Conservation (phyloP, 2,888 invertebrate species). For the Bombylius major region DNA sequence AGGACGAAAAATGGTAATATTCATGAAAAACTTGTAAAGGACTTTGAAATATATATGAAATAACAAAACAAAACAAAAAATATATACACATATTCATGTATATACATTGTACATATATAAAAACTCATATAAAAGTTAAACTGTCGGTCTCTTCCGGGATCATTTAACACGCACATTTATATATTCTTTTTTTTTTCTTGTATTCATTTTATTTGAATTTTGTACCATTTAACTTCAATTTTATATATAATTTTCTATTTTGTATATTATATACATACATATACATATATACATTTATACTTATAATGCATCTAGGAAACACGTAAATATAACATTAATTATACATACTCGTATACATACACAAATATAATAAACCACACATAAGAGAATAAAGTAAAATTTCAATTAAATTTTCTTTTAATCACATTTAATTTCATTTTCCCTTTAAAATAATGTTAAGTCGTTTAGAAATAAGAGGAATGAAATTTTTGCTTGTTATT, state of each 20-base stretch:
- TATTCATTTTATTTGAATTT: not conserved
- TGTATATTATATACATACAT: not conserved
- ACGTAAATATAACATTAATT: too few species aligned
- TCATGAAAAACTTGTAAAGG: too few species aligned
- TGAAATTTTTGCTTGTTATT: too few species aligned
- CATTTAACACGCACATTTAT: slow-evolving; percentile 7
- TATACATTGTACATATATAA: not conserved
- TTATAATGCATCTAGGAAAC: too few species aligned
- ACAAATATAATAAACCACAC: not conserved
- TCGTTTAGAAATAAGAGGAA: not conserved
- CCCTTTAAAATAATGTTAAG: not conserved
- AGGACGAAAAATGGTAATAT: too few species aligned
- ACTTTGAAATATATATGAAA: too few species aligned
- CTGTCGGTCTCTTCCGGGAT: slow-evolving; percentile 1
- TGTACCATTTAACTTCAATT: too few species aligned
- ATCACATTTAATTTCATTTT: not conserved
- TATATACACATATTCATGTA: not conserved
- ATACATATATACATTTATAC: too few species aligned
- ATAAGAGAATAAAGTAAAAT: slow-evolving; percentile 1
- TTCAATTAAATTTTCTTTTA: slow-evolving; percentile 8
- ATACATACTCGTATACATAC: not conserved
- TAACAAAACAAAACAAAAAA: not conserved
- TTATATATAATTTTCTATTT: not conserved
- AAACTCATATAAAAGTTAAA: too few species aligned
- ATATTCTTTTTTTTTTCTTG: too few species aligned